Conservation (phyloP, 2,113 vertebrate genomes). For the Chaetorhynchus papuensis region DNA sequence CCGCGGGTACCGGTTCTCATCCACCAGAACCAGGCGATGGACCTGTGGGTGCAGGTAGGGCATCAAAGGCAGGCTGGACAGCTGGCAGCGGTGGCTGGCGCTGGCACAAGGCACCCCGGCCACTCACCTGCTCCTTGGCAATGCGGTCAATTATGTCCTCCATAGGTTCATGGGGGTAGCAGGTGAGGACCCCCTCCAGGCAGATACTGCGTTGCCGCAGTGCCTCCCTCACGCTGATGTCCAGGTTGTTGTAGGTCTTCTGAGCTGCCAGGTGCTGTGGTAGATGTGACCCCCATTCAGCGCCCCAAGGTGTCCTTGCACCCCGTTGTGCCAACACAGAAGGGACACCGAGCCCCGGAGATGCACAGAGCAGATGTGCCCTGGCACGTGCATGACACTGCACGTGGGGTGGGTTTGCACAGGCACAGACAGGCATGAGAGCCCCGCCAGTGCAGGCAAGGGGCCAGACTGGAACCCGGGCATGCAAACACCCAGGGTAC, state of each 20-base stretch:
- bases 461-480: too few relatives aligned
- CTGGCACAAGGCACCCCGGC: rapidly evolving
- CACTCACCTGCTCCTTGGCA: slow-evolving; percentile 80
- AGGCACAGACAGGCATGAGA: neutral
- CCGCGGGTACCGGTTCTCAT: slow-evolving; percentile 76
- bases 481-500: slow-evolving; percentile 32
- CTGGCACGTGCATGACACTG: neutral
- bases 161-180: slow-evolving; percentile 84
- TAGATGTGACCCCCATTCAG: neutral
- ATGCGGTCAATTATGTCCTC: slow-evolving; percentile 86
- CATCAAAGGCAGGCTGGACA: neutral
- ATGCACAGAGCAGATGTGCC: neutral
- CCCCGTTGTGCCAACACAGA: too few relatives aligned
- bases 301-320: rapidly evolving
- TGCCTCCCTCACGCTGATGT: slow-evolving; percentile 85
- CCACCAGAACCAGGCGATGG: slow-evolving; percentile 93
- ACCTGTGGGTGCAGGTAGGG: slow-evolving; percentile 74
- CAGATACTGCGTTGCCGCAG: slow-evolving; percentile 73
- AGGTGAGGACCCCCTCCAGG: slow-evolving; percentile 89
- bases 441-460: neutral
- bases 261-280: slow-evolving; percentile 86
- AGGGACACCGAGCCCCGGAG: neutral
- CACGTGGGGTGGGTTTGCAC: rapidly evolving
- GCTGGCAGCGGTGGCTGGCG: rapidly evolving
- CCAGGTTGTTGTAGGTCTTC: slow-evolving; percentile 89